phyloP scores from a whole-genome alignment of 2,113 vertebrate species.

The Nothocercus nigrocapillus region DNA sequence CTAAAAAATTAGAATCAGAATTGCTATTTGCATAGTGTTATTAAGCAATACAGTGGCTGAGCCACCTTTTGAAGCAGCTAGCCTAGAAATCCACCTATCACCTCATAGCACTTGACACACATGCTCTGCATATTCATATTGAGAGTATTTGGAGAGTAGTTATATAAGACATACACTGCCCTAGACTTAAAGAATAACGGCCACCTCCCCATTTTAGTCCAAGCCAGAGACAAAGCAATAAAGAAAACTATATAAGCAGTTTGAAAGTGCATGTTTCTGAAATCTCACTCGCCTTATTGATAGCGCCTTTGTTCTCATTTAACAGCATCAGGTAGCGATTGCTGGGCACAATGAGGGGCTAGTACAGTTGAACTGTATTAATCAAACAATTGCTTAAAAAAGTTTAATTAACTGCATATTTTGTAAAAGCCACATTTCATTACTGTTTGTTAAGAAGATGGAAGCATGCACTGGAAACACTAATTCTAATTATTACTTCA shows the following conservation, averaged over 20 bases:
- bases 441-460: slow-evolving; percentile 80
- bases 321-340: neutral
- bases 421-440: slow-evolving; percentile 74
- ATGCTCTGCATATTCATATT: neutral
- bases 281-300: neutral
- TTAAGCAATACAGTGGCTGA: slow-evolving; percentile 30
- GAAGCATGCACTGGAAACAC: slow-evolving; percentile 83
- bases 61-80: slow-evolving; percentile 38
- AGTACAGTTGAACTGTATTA: slow-evolving; percentile 61
- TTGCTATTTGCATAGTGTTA: slow-evolving; percentile 58
- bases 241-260: neutral
- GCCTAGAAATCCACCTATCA: slow-evolving; percentile 33
- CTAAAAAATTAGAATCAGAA: slow-evolving; percentile 51
- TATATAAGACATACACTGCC: neutral
- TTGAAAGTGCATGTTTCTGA: neutral
- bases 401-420: slow-evolving; percentile 77
- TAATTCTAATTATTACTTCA: slow-evolving; percentile 87
- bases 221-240: neutral
- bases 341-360: slow-evolving; percentile 7
- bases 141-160: slow-evolving; percentile 6
- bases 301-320: neutral
- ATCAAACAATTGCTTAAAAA: slow-evolving; percentile 64
- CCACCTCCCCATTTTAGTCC: neutral
- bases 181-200: neutral
- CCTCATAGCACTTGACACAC: neutral